Conservation (phyloP, 1,140 invertebrate genomes). For the Nixonia krombeini region DNA sequence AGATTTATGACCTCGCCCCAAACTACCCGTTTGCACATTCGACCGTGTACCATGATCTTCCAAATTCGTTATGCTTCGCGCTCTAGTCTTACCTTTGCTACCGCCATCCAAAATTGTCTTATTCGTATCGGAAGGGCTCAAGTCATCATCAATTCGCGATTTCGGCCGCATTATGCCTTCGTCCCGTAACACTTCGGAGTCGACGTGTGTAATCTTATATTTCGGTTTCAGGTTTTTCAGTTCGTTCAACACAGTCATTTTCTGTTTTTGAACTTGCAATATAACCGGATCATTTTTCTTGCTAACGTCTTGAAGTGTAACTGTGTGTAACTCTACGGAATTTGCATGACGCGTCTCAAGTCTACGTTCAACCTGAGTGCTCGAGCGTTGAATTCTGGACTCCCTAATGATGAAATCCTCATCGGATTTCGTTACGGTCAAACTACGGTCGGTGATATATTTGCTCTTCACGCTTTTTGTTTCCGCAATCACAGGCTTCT, state of each 20-base stretch:
- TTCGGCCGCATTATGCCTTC: slow-evolving; percentile 70
- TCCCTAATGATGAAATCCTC: slow-evolving; percentile 57
- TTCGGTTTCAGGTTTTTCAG: slow-evolving; percentile 66
- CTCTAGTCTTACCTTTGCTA: slow-evolving; percentile 48
- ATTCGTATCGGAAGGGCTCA: slow-evolving; percentile 58
- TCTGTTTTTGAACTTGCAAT: slow-evolving; percentile 68
- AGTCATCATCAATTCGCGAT: slow-evolving; percentile 66
- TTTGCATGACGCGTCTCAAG: slow-evolving; percentile 58
- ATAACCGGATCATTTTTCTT: slow-evolving; percentile 63
- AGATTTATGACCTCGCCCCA: slow-evolving; percentile 56
- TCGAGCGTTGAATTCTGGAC: slow-evolving; percentile 62
- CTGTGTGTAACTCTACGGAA: slow-evolving; percentile 48
- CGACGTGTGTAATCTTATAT: slow-evolving; percentile 67
- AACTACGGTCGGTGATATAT: slow-evolving; percentile 60
- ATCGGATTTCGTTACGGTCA: slow-evolving; percentile 43
- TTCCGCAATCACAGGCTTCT: slow-evolving; percentile 60
- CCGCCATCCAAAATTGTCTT: slow-evolving; percentile 31
- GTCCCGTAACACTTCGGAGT: slow-evolving; percentile 67
- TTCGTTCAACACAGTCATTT: slow-evolving; percentile 65
- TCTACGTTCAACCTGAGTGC: slow-evolving; percentile 64
- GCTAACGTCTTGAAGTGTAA: slow-evolving; percentile 50
- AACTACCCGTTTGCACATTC: slow-evolving; percentile 63
- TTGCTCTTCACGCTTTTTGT: slow-evolving; percentile 52
- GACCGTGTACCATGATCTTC: slow-evolving; percentile 55
- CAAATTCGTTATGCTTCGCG: slow-evolving; percentile 62